Base-by-base conservation (phyloP, 2,888 invertebrate species). In the Celastrina argiolus region DNA sequence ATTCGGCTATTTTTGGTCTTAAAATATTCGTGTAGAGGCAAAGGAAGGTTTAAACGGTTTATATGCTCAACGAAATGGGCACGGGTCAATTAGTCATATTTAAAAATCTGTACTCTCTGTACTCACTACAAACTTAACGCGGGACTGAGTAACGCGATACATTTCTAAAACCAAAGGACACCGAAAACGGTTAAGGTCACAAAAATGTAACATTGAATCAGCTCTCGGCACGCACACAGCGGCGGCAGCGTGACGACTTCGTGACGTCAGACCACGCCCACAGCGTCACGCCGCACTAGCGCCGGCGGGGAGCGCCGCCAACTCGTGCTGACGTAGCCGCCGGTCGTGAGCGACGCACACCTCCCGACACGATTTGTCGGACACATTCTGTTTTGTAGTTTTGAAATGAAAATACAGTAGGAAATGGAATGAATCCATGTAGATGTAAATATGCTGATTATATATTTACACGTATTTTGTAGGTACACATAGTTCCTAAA, bases 201-300 rank as follows among this genome's bases (percentile, higher is more conserved):
- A 88, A 89, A 89, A 90, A 88, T 89, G 86, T 89, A 88, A 85
- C 88, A 86, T 87, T 86, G 88, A 81, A 81, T 80, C 51, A 14
- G 10, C n/a, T n/a, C n/a, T n/a, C 81, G 84, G 83, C 81, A 81
- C 75, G 75, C 76, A 75, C 75, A 69, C 68, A 70, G 71, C 79
- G 72, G 76, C 69, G 82, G 88, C 82, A 83, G 79, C 85, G 82
- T 79, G 81, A 70, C 76, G 72, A 58, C 69, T 69, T 72, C 73
- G 73, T 73, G 78, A 71, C 77, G 76, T 79, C 78, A 45, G 74
- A 73, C 69, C 77, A 70, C 65, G 68, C 69, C 72, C 70, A 58
- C 69, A 69, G 72, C 73, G 73, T 73, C 78, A 71, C 77, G 76
- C 51, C 4, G 22, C 51, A 51, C 51, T 51, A 51, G 77, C 80